A percentile compares a stretch with the other conserved stretches of the same genome.
Evolutionary conservation across 2,888 invertebrate genomes (phyloP).

Genomic region (Ptycholaimellus sp.): DNA sequence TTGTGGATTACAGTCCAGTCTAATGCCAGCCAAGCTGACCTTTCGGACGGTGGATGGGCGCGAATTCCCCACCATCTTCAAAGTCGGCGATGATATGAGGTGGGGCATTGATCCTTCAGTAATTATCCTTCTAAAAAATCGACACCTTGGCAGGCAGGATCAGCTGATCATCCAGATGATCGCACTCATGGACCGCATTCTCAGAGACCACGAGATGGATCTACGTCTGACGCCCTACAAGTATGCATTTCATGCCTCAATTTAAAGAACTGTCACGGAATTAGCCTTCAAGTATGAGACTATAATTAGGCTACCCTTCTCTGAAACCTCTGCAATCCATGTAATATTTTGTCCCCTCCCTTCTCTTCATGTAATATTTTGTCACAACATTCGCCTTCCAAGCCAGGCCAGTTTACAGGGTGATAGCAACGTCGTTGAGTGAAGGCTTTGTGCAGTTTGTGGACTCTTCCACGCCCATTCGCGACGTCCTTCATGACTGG

Average conservation of each 20-base stretch:
- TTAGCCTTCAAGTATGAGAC: neutral
- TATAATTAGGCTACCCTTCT: neutral
- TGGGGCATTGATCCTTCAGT: slow-evolving; percentile 3
- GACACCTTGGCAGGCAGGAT: slow-evolving; percentile 46
- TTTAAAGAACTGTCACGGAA: neutral
- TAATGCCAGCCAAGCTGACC: slow-evolving; percentile 75
- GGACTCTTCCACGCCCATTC: slow-evolving; percentile 44
- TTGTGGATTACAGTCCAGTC: too few species aligned
- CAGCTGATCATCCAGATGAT: slow-evolving; percentile 93
- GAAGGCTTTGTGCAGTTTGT: slow-evolving; percentile 91
- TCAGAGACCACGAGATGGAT: slow-evolving; percentile 79
- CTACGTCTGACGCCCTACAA: slow-evolving; percentile 72
- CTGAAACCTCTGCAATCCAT: too few species aligned
- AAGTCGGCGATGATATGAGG: slow-evolving; percentile 73
- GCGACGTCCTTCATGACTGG: slow-evolving; percentile 10
- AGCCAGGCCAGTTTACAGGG: slow-evolving; percentile 32
- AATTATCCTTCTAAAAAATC: slow-evolving; percentile 2
- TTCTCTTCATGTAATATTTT: neutral
- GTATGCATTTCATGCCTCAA: slow-evolving; percentile 4
- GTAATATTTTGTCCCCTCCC: slow-evolving; percentile 4
- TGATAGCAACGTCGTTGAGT: slow-evolving; percentile 75
- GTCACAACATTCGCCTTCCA: too few species aligned
- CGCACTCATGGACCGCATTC: slow-evolving; percentile 74
- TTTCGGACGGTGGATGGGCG: slow-evolving; percentile 45
- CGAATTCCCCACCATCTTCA: slow-evolving; percentile 83